Evolutionary conservation across 2,113 vertebrate genomes (phyloP).

Genomic region (Rynchops niger): DNA sequence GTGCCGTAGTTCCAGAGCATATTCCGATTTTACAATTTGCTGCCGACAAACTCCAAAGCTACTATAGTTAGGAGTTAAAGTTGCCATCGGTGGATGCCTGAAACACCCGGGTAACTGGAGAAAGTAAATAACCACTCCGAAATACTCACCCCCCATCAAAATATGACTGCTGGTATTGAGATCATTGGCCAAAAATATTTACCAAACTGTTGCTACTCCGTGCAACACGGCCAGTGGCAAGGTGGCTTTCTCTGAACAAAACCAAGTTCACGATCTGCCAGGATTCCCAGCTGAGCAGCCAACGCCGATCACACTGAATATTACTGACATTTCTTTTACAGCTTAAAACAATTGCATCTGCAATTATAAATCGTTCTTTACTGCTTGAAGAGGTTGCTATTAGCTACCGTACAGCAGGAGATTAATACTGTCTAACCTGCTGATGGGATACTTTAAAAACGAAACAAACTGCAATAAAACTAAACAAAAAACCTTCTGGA

Average conservation of each 20-base stretch:
- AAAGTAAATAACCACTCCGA: background rate
- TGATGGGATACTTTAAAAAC: background rate
- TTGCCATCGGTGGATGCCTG: background rate
- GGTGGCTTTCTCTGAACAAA: background rate
- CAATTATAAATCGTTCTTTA: background rate
- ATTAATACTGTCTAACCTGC: background rate
- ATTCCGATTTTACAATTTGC: background rate
- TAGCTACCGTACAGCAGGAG: fast-evolving
- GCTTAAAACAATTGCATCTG: background rate
- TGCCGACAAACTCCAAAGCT: background rate
- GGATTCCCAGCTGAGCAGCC: background rate
- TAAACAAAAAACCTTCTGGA: background rate
- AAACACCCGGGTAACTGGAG: fast-evolving
- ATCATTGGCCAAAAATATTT: background rate
- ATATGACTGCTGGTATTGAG: background rate
- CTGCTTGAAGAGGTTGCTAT: background rate
- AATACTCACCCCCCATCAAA: background rate
- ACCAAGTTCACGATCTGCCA: background rate
- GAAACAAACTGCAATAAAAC: background rate
- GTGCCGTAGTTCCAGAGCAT: fast-evolving
- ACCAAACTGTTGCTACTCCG: background rate
- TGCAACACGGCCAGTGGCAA: background rate
- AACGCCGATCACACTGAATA: background rate
- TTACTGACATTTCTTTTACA: background rate
- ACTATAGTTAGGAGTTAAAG: background rate